A percentile compares a stretch with the other conserved stretches of the same genome.
phyloP scores from a whole-genome alignment of 2,888 invertebrate genomes.

The Synergus japonicus region DNA sequence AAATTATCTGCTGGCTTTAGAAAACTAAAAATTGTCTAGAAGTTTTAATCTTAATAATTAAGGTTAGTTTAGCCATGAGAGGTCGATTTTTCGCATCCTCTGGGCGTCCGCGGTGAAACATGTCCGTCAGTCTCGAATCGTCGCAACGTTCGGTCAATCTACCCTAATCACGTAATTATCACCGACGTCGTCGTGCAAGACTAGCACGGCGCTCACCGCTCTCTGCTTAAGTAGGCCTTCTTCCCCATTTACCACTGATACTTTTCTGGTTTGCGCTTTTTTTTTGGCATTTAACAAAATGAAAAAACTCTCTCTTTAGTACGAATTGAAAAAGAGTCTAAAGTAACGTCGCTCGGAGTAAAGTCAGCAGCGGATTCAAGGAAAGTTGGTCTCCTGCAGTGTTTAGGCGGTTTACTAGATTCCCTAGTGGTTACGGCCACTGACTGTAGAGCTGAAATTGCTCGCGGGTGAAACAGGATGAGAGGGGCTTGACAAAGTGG shows the following conservation, averaged over 20 bases:
- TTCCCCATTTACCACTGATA: constrained; percentile 28
- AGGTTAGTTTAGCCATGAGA: constrained; percentile 7
- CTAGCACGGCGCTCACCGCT: constrained; percentile 26
- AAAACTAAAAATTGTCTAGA: constrained; percentile 40
- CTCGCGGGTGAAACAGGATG: constrained; percentile 90
- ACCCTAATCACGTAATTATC: constrained; percentile 34
- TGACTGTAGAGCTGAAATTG: constrained; percentile 84
- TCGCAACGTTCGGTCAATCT: constrained; percentile 20
- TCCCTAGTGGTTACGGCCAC: constrained; percentile 88
- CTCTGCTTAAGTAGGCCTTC: constrained; percentile 44
- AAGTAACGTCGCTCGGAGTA: constrained; percentile 68
- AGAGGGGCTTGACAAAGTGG: constrained; percentile 95
- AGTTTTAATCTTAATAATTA: constrained; percentile 16
- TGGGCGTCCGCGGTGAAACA: constrained; percentile 40
- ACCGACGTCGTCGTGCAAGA: constrained; percentile 27
- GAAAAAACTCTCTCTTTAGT: constrained; percentile 2
- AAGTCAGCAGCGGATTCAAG: constrained; percentile 70
- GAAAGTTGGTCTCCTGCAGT: constrained; percentile 64
- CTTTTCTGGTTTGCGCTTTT: background rate
- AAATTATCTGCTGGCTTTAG: constrained; percentile 18
- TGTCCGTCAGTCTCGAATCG: constrained; percentile 39
- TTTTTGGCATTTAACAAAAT: background rate
- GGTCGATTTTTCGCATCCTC: constrained; percentile 16
- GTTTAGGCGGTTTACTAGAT: constrained; percentile 68
- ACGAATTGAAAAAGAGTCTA: constrained; percentile 50